Evolutionary conservation across 2,888 invertebrate genomes (phyloP), one percentile per base, ranked within the genome.

Genomic region (Branchipolynoe longqiensis): DNA sequence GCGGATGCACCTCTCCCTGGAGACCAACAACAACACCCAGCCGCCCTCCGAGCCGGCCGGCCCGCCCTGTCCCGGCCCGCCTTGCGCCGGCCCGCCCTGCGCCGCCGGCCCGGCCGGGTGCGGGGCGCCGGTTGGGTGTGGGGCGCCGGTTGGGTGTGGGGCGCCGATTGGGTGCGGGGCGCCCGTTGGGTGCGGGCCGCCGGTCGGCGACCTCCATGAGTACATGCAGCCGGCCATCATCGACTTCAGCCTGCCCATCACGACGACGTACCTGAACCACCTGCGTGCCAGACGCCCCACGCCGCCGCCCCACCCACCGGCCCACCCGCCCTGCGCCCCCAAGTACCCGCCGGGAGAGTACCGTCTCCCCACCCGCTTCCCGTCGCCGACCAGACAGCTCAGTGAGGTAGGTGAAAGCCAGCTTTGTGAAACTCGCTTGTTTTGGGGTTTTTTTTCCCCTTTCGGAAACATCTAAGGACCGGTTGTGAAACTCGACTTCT

Each of bases 241-340:
- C 89, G 97, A 97, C 94, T 97, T 96, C 95, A 97, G 96, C 91
- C 95, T 97, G 91, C 97, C 98, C 74, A 97, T 97, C 90, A 98
- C 97, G 78, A 97, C 97, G 83, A 97, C 97, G 54, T 97, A 97
- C 94, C 95, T 98, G 94, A 86, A 86, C 62, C 84, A 84, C 59
- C 36, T 84, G 56, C 25, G 84, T 31, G 2, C 8, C 25, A 3
- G 31, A 14, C 62, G 25, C 62, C 25, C 31, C 62, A 31, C 8
- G 4, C 14, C 14, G 18, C 2, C 62, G 3, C 1, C 62, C 14
- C 18, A 12, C 2, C 8, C 8, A 62, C 8, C 8, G 3, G 31
- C 3, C 36, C 18, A 14, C 25, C 38, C 18, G 38, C 38, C 36
- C 73, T 31, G 31, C 31, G 25, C 1, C 31, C 12, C 25, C 31